These are phyloP conservation scores for Dendroctonus ponderosae DNA, from an alignment of 1,140 invertebrate species.

Conservation along the genomic window DNA sequence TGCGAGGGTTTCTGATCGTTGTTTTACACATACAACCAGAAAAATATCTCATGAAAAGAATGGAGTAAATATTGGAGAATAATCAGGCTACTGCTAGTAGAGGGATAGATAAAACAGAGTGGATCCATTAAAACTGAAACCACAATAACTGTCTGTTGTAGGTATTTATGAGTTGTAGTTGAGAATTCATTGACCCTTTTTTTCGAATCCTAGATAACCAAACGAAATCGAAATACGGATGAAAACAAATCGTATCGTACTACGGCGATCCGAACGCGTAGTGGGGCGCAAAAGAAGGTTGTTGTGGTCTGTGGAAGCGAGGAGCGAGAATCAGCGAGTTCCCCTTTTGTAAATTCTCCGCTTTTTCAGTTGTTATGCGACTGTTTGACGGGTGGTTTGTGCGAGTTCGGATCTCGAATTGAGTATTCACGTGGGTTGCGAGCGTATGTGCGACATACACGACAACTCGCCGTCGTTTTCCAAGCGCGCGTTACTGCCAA, in stretches of 20 bases:
- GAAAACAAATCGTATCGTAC: slow-evolving; percentile 1
- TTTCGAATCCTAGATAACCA: neutral
- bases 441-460: neutral
- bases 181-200: no score
- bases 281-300: slow-evolving; percentile 15
- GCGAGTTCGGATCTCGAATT: neutral
- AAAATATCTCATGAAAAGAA: no score
- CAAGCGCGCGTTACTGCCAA: no score
- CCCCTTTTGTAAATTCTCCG: neutral
- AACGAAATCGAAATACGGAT: slow-evolving; percentile 16
- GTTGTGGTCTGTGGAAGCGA: slow-evolving; percentile 1
- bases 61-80: no score
- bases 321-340: neutral
- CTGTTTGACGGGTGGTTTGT: neutral
- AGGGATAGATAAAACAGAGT: no score
- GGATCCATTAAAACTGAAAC: no score
- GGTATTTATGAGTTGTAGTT: no score
- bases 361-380: slow-evolving; percentile 8
- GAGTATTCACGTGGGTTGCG: slow-evolving; percentile 17
- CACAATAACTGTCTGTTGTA: no score
- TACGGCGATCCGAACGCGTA: slow-evolving; percentile 3
- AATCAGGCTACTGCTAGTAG: no score
- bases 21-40: no score
- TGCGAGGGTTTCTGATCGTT: no score
- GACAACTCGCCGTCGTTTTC: no score